Percentiles rank a stretch among this genome's conserved stretches.
Evolutionary conservation across 1,140 invertebrate genomes (phyloP).

Genomic region (Anoplolepis gracilipes): DNA sequence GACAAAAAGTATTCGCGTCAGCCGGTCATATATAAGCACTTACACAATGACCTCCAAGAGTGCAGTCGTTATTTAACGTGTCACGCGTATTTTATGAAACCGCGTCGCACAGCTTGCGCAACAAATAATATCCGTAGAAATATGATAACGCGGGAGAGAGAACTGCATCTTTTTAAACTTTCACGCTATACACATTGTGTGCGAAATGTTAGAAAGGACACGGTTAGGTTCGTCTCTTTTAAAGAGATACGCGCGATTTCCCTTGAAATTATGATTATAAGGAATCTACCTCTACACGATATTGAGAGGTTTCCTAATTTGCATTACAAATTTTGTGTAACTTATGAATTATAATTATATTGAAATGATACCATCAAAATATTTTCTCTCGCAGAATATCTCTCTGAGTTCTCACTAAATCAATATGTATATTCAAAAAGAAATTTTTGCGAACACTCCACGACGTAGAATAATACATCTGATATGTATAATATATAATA

Average conservation of each 20-base stretch:
- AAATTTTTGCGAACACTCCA: not conserved
- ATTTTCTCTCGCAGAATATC: not conserved
- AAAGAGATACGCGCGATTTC: not conserved
- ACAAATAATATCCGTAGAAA: conserved; percentile 55
- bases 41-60: conserved; percentile 49
- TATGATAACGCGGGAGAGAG: conserved; percentile 16
- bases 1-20: conserved; percentile 53
- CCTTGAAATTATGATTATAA: not conserved
- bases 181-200: conserved; percentile 2
- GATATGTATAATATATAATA: no score
- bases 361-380: conserved; percentile 3
- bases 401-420: not conserved
- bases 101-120: conserved; percentile 21
- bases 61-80: conserved; percentile 60
- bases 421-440: not conserved
- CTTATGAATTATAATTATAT: not conserved
- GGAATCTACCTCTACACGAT: not conserved
- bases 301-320: not conserved
- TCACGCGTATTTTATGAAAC: conserved; percentile 53
- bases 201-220: not conserved
- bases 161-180: conserved; percentile 46
- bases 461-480: not conserved
- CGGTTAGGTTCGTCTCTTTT: not conserved
- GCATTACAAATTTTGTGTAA: conserved; percentile 8
- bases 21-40: conserved; percentile 50